phyloP scores from a whole-genome alignment of 2,888 invertebrate species.

The Muscina levida region DNA sequence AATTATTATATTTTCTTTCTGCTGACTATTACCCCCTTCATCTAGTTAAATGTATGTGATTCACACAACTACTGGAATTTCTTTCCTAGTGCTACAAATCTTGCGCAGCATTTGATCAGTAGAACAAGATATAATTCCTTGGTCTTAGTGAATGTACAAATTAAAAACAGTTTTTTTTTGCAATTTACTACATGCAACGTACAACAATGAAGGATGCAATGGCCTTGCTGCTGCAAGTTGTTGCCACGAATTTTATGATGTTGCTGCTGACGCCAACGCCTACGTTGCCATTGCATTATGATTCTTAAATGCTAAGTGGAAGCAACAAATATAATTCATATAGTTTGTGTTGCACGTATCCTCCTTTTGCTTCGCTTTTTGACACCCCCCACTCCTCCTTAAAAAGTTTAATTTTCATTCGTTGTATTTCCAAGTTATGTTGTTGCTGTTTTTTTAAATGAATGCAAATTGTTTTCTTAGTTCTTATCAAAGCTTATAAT shows the following conservation, averaged over 20 bases:
- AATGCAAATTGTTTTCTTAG: constrained; percentile 43
- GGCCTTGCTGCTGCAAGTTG: background rate
- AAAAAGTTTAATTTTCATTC: background rate
- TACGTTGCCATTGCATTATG: constrained; percentile 2
- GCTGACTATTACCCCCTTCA: too few relatives aligned
- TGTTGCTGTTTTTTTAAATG: constrained; percentile 4
- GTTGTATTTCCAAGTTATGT: too few relatives aligned
- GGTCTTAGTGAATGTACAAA: too few relatives aligned
- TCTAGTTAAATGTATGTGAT: too few relatives aligned
- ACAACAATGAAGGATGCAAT: background rate
- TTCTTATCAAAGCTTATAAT: constrained; percentile 34
- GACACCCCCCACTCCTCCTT: background rate
- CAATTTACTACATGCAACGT: too few relatives aligned
- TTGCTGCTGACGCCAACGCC: background rate
- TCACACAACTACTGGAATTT: too few relatives aligned
- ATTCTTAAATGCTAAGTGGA: background rate
- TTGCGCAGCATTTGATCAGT: too few relatives aligned
- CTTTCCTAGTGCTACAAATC: too few relatives aligned
- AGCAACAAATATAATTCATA: constrained; percentile 21
- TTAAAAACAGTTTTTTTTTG: too few relatives aligned
- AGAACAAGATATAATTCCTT: too few relatives aligned
- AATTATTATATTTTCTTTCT: too few relatives aligned
- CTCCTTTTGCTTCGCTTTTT: background rate
- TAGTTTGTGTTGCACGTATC: constrained; percentile 17
- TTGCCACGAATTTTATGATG: background rate